A percentile compares a stretch with the other conserved stretches of the same genome.
These are phyloP conservation scores for Danio aesculapii DNA, from an alignment of 2,797 vertebrate species.

Conservation along the genomic window DNA sequence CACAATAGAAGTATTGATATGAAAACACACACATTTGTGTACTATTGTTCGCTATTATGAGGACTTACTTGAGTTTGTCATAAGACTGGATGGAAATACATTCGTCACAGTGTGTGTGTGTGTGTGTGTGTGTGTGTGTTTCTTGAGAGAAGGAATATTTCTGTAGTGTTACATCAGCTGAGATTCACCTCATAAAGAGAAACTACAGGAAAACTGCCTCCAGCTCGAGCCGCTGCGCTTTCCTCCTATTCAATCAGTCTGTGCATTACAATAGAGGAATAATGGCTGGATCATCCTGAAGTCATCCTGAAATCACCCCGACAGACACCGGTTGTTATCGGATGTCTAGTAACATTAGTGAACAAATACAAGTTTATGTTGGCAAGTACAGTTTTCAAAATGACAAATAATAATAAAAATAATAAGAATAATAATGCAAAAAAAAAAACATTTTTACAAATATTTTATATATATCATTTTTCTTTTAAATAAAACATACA, in stretches of 20 bases:
- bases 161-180: constrained; percentile 57
- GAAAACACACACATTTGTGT: neutral
- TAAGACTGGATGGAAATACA: constrained; percentile 9
- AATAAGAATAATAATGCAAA: too few species aligned
- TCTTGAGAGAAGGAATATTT: constrained; percentile 32
- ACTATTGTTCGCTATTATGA: constrained; percentile 24
- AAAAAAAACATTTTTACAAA: too few species aligned
- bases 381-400: too few species aligned
- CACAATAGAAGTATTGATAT: neutral
- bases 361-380: too few species aligned
- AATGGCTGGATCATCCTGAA: too few species aligned
- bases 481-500: too few species aligned
- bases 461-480: too few species aligned
- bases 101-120: neutral
- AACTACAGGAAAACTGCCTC: constrained; percentile 23
- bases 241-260: neutral
- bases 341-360: too few species aligned
- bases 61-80: constrained; percentile 5
- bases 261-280: neutral
- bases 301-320: too few species aligned
- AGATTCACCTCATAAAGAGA: constrained; percentile 22
- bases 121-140: too few species aligned
- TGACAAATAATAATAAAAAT: too few species aligned
- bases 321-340: too few species aligned
- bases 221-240: neutral